These are phyloP conservation scores for Pycnonotus jocosus DNA, from an alignment of 2,113 vertebrate genomes.

Conservation along the genomic window DNA sequence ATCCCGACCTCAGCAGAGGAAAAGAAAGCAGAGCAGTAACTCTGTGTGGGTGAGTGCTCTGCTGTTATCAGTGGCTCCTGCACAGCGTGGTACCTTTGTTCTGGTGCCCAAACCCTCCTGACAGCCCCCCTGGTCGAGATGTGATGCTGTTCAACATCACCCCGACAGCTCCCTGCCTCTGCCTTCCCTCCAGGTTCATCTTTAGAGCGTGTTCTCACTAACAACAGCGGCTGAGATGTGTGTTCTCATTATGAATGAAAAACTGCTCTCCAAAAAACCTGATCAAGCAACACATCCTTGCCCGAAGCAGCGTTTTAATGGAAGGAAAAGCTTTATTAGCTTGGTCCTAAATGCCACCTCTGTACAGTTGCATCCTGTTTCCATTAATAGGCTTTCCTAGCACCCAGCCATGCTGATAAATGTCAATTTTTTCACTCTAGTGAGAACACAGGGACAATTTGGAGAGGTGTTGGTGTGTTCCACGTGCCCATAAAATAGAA, in stretches of 20 bases:
- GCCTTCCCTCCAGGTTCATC: not conserved
- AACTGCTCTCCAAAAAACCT: conserved; percentile 42
- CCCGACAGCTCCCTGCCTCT: not conserved
- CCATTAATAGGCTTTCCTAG: not conserved
- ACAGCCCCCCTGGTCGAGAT: not conserved
- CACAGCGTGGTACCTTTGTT: not conserved
- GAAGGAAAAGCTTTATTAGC: not conserved
- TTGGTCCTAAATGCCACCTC: not conserved
- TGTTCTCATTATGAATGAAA: conserved; percentile 43
- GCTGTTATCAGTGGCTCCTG: not conserved
- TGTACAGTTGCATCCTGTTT: not conserved
- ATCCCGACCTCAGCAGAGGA: too few relatives aligned
- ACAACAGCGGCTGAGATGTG: not conserved
- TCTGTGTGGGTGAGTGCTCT: not conserved
- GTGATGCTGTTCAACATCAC: not conserved
- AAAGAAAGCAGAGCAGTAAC: too few relatives aligned
- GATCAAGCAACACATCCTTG: conserved; percentile 1
- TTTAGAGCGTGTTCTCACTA: not conserved
- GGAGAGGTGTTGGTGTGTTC: not conserved
- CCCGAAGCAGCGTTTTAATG: conserved; percentile 26
- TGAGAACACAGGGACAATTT: not conserved
- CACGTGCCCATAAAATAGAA: not conserved
- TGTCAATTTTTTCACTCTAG: not conserved
- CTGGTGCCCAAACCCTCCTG: not conserved
- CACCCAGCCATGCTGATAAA: not conserved